These are phyloP conservation scores for Stenurella melanura DNA, from an alignment of 2,888 invertebrate species.

Conservation along the genomic window DNA sequence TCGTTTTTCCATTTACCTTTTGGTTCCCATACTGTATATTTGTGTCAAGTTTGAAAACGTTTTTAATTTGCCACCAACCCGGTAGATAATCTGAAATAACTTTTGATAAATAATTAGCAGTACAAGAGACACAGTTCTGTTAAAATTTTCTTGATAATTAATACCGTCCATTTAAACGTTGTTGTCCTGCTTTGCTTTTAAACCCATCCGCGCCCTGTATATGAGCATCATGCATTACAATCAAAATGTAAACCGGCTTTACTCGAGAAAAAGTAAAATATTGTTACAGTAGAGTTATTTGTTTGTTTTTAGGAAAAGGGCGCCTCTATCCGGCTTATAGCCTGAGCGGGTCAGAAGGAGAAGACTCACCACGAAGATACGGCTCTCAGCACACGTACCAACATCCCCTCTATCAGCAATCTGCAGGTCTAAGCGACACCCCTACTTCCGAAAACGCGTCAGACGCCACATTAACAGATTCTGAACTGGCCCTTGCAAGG, in stretches of 20 bases:
- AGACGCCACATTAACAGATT: constrained; percentile 89
- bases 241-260: constrained; percentile 10
- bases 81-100: too few species aligned
- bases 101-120: too few species aligned
- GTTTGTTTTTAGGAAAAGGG: constrained; percentile 79
- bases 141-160: too few species aligned
- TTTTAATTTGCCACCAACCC: too few species aligned
- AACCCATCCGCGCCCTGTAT: not conserved
- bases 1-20: too few species aligned
- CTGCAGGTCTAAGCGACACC: constrained; percentile 82
- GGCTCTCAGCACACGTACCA: constrained; percentile 75
- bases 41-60: too few species aligned
- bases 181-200: not conserved
- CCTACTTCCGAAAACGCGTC: constrained; percentile 90
- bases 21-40: too few species aligned
- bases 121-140: too few species aligned
- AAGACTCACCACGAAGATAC: constrained; percentile 79
- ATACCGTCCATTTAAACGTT: not conserved
- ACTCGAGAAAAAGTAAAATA: constrained; percentile 7
- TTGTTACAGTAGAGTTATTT: constrained; percentile 37
- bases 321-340: constrained; percentile 89
- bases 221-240: not conserved
- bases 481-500: constrained; percentile 87
- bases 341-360: constrained; percentile 86
- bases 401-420: constrained; percentile 74